phyloP scores from a whole-genome alignment of 2,888 invertebrate genomes.

The Lepidonotus clava region DNA sequence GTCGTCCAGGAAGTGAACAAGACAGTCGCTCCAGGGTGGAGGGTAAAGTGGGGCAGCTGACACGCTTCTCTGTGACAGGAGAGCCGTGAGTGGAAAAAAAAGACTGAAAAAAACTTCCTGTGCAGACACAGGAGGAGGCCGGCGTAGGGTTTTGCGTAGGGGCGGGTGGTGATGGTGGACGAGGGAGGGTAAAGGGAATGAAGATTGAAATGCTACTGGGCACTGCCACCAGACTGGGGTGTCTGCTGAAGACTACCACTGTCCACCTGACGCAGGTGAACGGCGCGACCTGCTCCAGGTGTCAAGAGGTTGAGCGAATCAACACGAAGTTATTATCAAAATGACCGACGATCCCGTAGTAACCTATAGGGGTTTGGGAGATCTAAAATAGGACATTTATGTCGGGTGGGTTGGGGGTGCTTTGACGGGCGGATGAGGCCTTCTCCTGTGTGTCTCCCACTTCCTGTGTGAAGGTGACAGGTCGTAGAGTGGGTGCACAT shows the following conservation, averaged over 20 bases:
- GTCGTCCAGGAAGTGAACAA: slow-evolving; percentile 49
- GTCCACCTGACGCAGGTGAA: neutral
- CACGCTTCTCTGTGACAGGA: slow-evolving; percentile 15
- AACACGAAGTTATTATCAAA: too few relatives aligned
- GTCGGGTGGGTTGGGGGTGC: too few relatives aligned
- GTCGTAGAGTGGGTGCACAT: slow-evolving; percentile 39
- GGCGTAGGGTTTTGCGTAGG: too few relatives aligned
- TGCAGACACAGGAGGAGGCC: slow-evolving; percentile 12
- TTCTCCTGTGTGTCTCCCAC: neutral
- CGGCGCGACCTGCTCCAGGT: too few relatives aligned
- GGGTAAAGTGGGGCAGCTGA: slow-evolving; percentile 20
- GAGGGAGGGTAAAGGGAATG: neutral
- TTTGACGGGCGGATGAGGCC: neutral
- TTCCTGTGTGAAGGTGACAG: slow-evolving; percentile 25
- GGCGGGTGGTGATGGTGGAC: neutral
- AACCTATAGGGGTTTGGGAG: too few relatives aligned
- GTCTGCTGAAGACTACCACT: neutral
- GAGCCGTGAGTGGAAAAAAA: neutral
- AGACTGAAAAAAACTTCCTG: slow-evolving; percentile 8
- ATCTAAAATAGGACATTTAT: too few relatives aligned
- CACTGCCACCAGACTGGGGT: neutral
- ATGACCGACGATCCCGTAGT: too few relatives aligned
- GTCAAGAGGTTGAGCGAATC: too few relatives aligned
- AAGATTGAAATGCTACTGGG: neutral
- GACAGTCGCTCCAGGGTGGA: slow-evolving; percentile 32